Evolutionary conservation across 2,888 invertebrate species (phyloP).

Genomic region (Ectobius pallidus): DNA sequence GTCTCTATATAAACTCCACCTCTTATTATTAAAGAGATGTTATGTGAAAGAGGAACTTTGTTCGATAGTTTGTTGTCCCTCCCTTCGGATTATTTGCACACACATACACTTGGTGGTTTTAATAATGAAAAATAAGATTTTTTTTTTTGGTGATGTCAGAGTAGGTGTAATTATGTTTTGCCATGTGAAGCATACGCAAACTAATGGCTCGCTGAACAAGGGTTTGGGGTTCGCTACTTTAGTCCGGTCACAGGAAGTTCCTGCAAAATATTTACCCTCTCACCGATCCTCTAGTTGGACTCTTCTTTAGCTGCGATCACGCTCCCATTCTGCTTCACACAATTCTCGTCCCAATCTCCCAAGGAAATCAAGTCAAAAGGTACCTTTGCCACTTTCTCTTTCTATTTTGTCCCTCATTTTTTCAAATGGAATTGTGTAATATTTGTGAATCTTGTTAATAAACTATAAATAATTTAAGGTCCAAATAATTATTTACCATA

Average conservation of each 20-base stretch:
- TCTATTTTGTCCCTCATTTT: conserved; percentile 37
- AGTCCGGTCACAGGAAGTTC: conserved; percentile 40
- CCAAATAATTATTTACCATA: conserved; percentile 25
- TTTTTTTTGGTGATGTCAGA: conserved; percentile 37
- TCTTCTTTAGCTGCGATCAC: not conserved
- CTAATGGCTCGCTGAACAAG: conserved; percentile 18
- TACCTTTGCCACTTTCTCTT: conserved; percentile 30
- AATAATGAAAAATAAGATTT: conserved; percentile 28
- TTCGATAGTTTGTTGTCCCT: conserved; percentile 35
- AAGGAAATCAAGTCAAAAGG: conserved; percentile 10
- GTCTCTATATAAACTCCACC: conserved; percentile 26
- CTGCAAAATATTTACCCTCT: conserved; percentile 9
- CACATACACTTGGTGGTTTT: conserved; percentile 37
- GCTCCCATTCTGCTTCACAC: conserved; percentile 9
- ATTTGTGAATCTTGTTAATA: conserved; percentile 44
- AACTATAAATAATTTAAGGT: conserved; percentile 38
- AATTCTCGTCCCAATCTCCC: no score
- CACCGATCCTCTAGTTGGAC: conserved; percentile 20
- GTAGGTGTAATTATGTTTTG: conserved; percentile 38
- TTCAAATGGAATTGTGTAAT: conserved; percentile 43
- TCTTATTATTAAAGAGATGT: conserved; percentile 32
- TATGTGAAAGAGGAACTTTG: conserved; percentile 25
- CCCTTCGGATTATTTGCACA: conserved; percentile 38
- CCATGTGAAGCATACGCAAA: conserved; percentile 20
- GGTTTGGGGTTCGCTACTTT: conserved; percentile 30